Conservation (phyloP, 2,888 invertebrate species). For the Papilio gigon region DNA sequence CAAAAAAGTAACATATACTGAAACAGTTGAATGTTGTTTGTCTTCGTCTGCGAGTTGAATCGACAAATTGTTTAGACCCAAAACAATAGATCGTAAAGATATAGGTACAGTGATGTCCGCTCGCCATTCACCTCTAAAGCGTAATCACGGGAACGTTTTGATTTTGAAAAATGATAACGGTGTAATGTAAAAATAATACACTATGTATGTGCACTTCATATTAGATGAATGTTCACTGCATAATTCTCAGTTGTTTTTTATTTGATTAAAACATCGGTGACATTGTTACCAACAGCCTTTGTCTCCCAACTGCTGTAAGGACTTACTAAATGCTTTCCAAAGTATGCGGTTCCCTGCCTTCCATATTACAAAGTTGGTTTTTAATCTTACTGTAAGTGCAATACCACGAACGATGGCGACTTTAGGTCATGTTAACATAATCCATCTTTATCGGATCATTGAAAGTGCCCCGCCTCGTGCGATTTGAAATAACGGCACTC, state of each 20-base stretch:
- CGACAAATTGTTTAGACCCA: conserved; percentile 3
- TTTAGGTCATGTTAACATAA: neutral
- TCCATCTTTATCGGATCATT: conserved; percentile 12
- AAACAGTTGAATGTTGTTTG: neutral
- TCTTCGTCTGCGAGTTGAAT: neutral
- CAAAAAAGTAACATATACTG: neutral
- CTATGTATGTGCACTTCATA: too few species aligned
- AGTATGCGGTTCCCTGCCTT: too few species aligned
- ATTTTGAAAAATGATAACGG: neutral
- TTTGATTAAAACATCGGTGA: neutral
- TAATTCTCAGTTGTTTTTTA: neutral
- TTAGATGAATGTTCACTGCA: too few species aligned
- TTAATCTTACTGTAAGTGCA: neutral
- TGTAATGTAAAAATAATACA: neutral
- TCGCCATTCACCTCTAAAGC: neutral
- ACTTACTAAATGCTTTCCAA: too few species aligned
- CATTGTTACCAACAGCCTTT: too few species aligned
- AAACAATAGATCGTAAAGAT: conserved; percentile 14
- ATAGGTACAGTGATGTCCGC: neutral
- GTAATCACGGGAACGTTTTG: neutral
- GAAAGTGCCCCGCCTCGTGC: neutral
- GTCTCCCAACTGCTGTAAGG: too few species aligned
- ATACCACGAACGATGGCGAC: neutral
- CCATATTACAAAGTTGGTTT: too few species aligned
- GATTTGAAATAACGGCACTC: conserved; percentile 1